These are phyloP conservation scores for Propithecus coquereli DNA, from an alignment of 2,113 vertebrate genomes.

Conservation along the genomic window DNA sequence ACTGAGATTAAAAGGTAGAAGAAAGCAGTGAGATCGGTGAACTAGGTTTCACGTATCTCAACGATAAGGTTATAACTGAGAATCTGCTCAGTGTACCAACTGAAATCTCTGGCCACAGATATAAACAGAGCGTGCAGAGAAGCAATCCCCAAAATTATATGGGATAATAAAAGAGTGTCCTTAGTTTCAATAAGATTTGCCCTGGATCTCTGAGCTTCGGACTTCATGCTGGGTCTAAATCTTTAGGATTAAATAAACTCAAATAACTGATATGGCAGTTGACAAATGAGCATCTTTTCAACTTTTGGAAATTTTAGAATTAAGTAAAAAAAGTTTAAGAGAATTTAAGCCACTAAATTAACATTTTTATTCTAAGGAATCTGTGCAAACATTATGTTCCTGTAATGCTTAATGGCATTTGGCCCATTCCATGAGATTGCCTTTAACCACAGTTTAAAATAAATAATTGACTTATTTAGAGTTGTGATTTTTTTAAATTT, in stretches of 20 bases:
- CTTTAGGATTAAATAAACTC: background rate
- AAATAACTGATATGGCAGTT: background rate
- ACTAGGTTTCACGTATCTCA: background rate
- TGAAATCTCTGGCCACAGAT: background rate
- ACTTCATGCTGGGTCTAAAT: background rate
- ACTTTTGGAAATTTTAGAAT: background rate
- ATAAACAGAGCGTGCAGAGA: background rate
- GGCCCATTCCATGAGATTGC: background rate
- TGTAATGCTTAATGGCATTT: background rate
- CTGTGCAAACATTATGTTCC: background rate
- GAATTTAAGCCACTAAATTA: background rate
- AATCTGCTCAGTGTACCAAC: background rate
- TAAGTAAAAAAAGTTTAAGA: background rate
- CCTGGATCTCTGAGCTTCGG: background rate
- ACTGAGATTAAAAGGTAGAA: background rate
- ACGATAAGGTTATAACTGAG: background rate
- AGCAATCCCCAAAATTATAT: background rate
- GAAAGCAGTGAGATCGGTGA: background rate
- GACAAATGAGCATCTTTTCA: background rate
- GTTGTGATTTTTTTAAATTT: background rate
- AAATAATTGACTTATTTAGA: background rate
- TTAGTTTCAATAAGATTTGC: background rate
- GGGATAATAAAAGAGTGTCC: background rate
- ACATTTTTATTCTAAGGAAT: background rate
- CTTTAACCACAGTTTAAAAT: background rate